A percentile compares a stretch with the other conserved stretches of the same genome.
Evolutionary conservation across 1,140 invertebrate genomes (phyloP).

Genomic region (Dreissena polymorpha): DNA sequence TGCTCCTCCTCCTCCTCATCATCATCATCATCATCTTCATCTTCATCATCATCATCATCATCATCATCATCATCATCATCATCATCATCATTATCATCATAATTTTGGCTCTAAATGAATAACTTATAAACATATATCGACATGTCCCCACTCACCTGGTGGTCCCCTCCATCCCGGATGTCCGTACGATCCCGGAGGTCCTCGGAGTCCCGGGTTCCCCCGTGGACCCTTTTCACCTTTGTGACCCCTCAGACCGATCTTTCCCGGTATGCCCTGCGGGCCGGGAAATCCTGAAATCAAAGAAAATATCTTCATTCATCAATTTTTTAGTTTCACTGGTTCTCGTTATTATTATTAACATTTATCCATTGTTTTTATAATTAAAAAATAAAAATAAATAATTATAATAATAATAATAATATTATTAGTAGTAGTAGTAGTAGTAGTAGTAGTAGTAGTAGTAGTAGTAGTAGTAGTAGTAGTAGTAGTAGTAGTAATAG

Average conservation of each 20-base stretch:
- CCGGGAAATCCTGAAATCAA: conserved; percentile 16
- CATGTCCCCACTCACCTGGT: conserved; percentile 7
- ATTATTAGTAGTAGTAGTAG: no score
- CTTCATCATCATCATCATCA: conserved; percentile 53
- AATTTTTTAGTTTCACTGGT: neutral
- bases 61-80: conserved; percentile 68
- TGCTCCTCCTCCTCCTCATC: conserved; percentile 81
- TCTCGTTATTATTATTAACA: neutral
- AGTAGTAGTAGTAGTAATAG: no score
- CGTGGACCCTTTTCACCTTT: conserved; percentile 17
- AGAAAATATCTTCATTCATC: conserved; percentile 3
- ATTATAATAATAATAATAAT: neutral
- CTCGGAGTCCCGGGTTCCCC: conserved; percentile 18
- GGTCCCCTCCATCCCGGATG: conserved; percentile 34
- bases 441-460: no score
- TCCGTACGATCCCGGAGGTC: conserved; percentile 29
- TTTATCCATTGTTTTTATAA: neutral
- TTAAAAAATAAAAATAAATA: neutral
- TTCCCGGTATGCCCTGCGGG: conserved; percentile 4
- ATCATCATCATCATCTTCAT: no score
- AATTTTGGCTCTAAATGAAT: conserved; percentile 40
- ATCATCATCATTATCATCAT: conserved; percentile 63
- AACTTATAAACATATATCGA: conserved; percentile 40
- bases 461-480: no score
- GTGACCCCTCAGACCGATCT: conserved; percentile 9